Evolutionary conservation across 2,888 invertebrate genomes (phyloP).

Genomic region (Saturnia pavonia): DNA sequence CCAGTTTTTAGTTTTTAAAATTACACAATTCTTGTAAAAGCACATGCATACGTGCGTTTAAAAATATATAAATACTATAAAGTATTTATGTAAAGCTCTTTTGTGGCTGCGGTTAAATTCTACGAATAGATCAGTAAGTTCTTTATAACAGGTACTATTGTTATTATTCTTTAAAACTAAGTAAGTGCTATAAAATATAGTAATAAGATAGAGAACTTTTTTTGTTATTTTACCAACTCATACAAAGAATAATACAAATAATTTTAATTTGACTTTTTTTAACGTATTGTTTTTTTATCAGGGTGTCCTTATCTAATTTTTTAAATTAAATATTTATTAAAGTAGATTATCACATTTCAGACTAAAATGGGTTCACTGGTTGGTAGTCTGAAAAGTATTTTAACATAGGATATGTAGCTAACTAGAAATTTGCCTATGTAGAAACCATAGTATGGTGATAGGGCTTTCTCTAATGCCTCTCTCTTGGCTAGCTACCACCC

Average conservation of each 20-base stretch:
- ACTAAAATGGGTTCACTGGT: not conserved
- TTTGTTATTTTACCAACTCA: too few species aligned
- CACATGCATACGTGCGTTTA: not conserved
- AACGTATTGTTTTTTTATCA: not conserved
- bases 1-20: conserved; percentile 31
- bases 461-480: too few species aligned
- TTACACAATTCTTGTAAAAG: conserved; percentile 20
- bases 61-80: not conserved
- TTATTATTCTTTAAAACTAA: not conserved
- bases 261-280: too few species aligned
- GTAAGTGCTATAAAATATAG: not conserved
- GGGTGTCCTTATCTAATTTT: not conserved
- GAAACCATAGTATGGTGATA: too few species aligned
- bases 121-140: not conserved
- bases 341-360: not conserved
- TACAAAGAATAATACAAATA: too few species aligned
- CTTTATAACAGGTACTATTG: not conserved
- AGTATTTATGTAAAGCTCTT: not conserved
- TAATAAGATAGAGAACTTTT: not conserved
- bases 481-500: too few species aligned
- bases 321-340: not conserved
- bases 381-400: not conserved
- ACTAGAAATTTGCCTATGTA: too few species aligned
- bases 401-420: too few species aligned
- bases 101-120: not conserved